phyloP scores from a whole-genome alignment of 2,888 invertebrate genomes.

The Rhingia campestris region DNA sequence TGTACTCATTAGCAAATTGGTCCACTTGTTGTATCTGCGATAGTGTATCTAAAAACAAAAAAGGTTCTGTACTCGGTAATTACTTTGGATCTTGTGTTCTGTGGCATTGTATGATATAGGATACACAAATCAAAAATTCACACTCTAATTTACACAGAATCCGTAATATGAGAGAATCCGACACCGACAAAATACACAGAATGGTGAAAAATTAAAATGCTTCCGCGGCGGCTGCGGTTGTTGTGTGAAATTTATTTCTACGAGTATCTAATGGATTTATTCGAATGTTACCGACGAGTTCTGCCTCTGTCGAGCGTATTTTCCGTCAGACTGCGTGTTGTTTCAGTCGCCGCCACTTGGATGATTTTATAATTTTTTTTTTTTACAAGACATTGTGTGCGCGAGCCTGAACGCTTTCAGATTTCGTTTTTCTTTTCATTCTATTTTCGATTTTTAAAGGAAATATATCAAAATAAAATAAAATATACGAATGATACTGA shows the following conservation, averaged over 20 bases:
- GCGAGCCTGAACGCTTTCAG: constrained; percentile 39
- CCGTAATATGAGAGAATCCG: constrained; percentile 15
- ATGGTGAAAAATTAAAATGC: constrained; percentile 12
- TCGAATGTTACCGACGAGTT: constrained; percentile 30
- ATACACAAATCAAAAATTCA: constrained; percentile 24
- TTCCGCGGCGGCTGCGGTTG: constrained; percentile 1
- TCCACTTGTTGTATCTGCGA: constrained; percentile 22
- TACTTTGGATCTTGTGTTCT: constrained; percentile 65
- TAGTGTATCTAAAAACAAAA: constrained; percentile 14
- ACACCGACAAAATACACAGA: constrained; percentile 1
- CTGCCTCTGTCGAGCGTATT: constrained; percentile 59
- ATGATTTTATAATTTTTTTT: constrained; percentile 15
- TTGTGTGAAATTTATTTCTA: constrained; percentile 25
- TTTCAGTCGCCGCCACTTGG: constrained; percentile 40
- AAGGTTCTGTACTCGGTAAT: constrained; percentile 34
- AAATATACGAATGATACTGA: constrained; percentile 23
- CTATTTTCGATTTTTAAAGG: constrained; percentile 64
- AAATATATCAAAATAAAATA: constrained; percentile 60
- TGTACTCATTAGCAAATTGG: constrained; percentile 12
- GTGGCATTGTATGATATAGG: constrained; percentile 63
- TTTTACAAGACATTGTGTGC: constrained; percentile 25
- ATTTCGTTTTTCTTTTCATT: constrained; percentile 36
- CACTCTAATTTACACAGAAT: constrained; percentile 39
- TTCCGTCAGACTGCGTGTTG: constrained; percentile 68
- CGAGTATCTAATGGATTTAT: constrained; percentile 31